These are phyloP conservation scores for Zaprionus camerounensis DNA, from an alignment of 1,140 invertebrate species.

Conservation along the genomic window DNA sequence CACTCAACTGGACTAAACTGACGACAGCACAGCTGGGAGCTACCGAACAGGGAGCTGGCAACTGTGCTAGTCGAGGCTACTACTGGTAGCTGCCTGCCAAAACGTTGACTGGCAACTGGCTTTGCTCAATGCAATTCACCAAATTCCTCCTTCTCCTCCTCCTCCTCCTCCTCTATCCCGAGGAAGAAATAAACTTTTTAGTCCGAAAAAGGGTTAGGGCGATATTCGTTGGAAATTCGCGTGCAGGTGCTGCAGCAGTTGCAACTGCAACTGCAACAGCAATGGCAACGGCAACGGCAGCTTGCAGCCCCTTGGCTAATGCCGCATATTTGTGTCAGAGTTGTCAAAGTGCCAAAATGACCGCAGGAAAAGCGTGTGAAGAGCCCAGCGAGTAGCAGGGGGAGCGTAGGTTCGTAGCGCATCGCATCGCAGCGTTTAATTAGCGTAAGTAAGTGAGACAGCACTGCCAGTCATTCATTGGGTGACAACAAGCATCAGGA, in stretches of 20 bases:
- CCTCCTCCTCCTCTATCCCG: too few relatives aligned
- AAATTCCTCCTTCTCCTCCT: neutral
- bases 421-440: slow-evolving; percentile 56
- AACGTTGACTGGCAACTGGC: slow-evolving; percentile 39
- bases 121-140: slow-evolving; percentile 38
- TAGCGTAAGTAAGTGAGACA: slow-evolving; percentile 78
- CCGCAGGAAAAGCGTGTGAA: slow-evolving; percentile 4
- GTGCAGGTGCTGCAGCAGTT: neutral
- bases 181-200: neutral
- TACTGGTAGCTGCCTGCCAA: slow-evolving; percentile 14
- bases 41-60: slow-evolving; percentile 18
- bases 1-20: slow-evolving; percentile 69
- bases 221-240: neutral
- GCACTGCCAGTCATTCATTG: slow-evolving; percentile 53
- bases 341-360: slow-evolving; percentile 58
- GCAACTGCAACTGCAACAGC: neutral
- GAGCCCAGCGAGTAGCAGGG: neutral
- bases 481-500: slow-evolving; percentile 32
- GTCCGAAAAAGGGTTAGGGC: neutral
- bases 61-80: neutral
- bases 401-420: slow-evolving; percentile 21
- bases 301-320: slow-evolving; percentile 29
- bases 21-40: slow-evolving; percentile 68
- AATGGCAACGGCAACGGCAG: neutral
- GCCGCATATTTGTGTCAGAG: slow-evolving; percentile 54